phyloP scores from a whole-genome alignment of 2,113 vertebrate species.

The Thinocorus orbignyianus region DNA sequence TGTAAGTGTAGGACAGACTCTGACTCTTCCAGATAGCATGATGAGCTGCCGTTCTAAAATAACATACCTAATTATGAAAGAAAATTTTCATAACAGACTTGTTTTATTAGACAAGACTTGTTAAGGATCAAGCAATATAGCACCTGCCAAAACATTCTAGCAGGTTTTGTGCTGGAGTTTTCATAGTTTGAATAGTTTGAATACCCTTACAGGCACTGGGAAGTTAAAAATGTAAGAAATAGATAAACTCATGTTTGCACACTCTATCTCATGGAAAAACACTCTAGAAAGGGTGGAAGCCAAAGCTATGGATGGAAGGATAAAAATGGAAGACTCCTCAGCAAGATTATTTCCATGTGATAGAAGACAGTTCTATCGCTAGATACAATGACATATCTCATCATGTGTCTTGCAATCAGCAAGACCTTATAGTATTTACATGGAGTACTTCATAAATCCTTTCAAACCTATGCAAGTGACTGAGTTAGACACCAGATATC shows the following conservation, averaged over 20 bases:
- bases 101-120: rapidly evolving
- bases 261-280: not conserved
- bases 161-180: not conserved
- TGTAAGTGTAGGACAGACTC: not conserved
- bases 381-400: not conserved
- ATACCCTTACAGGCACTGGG: not conserved
- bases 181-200: not conserved
- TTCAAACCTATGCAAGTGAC: not conserved
- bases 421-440: not conserved
- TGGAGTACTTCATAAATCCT: not conserved
- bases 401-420: not conserved
- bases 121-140: not conserved
- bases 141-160: not conserved
- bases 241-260: not conserved
- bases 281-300: not conserved
- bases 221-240: not conserved
- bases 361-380: not conserved
- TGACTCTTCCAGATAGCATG: not conserved
- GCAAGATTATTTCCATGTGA: not conserved
- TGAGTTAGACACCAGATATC: not conserved
- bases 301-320: not conserved
- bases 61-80: not conserved
- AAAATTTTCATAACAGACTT: not conserved
- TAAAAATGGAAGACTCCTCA: not conserved
- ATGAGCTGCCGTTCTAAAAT: not conserved